These are phyloP conservation scores for Acleris literana DNA, from an alignment of 2,888 invertebrate species.

Conservation along the genomic window DNA sequence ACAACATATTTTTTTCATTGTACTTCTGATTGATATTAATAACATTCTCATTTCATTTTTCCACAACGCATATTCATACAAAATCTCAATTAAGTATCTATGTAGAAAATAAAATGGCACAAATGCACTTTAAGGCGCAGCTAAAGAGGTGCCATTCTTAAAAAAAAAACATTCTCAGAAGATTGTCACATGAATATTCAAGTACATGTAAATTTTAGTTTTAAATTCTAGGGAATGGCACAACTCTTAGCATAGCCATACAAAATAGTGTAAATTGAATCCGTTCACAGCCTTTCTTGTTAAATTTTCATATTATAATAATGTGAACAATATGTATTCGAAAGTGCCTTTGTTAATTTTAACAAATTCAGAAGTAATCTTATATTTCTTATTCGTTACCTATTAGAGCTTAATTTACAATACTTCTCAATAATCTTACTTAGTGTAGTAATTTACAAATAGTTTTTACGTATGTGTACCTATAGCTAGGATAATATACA, in stretches of 20 bases:
- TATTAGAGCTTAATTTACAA: not conserved
- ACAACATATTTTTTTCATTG: constrained; percentile 14
- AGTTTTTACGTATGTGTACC: not conserved
- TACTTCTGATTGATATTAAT: constrained; percentile 17
- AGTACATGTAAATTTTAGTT: too few relatives aligned
- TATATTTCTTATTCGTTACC: not conserved
- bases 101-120: constrained; percentile 54
- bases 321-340: constrained; percentile 50
- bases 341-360: constrained; percentile 36
- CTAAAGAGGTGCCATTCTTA: too few relatives aligned
- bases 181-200: too few relatives aligned
- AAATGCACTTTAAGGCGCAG: constrained; percentile 42
- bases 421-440: not conserved
- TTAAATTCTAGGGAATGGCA: too few relatives aligned
- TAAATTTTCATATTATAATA: constrained; percentile 44
- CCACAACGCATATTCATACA: not conserved
- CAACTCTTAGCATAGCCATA: constrained; percentile 38
- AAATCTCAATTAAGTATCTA: not conserved
- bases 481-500: too few relatives aligned
- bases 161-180: too few relatives aligned
- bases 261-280: constrained; percentile 46
- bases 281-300: constrained; percentile 68
- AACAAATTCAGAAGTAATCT: not conserved
- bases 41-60: not conserved
- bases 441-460: not conserved